Percentiles rank a stretch among this genome's conserved stretches.
These are phyloP conservation scores for Etheostoma nigrum DNA, from an alignment of 2,797 vertebrate genomes.

Conservation along the genomic window DNA sequence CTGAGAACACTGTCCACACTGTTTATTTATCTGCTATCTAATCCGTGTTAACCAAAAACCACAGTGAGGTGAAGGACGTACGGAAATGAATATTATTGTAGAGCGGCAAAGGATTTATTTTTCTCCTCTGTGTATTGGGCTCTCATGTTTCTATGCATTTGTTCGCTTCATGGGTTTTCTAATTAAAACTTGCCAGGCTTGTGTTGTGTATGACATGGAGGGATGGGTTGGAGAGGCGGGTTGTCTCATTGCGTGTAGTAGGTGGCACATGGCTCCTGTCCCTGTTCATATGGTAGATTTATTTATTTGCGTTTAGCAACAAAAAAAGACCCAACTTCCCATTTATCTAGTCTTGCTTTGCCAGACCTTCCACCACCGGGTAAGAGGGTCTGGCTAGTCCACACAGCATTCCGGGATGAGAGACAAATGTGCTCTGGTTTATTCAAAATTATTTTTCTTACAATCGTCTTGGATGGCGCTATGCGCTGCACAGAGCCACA, in stretches of 20 bases:
- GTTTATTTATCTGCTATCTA: constrained; percentile 79
- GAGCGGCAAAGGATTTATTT: constrained; percentile 72
- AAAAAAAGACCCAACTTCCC: constrained; percentile 21
- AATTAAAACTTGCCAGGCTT: constrained; percentile 72
- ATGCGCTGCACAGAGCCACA: too few species aligned
- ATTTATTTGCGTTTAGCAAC: too few species aligned
- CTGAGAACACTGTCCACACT: constrained; percentile 53
- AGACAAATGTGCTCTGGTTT: too few species aligned
- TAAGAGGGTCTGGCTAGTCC: too few species aligned
- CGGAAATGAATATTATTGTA: constrained; percentile 75
- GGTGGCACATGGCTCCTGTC: constrained; percentile 19
- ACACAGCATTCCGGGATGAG: too few species aligned
- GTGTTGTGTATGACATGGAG: constrained; percentile 64
- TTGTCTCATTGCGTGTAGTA: constrained; percentile 47
- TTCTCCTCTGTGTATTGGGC: constrained; percentile 66
- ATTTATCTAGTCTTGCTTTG: too few species aligned
- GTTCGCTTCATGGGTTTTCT: constrained; percentile 78
- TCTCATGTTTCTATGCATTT: constrained; percentile 73
- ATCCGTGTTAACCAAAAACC: constrained; percentile 78
- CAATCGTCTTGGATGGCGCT: too few species aligned
- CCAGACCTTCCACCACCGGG: too few species aligned
- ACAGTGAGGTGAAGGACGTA: constrained; percentile 73
- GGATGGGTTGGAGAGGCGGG: constrained; percentile 42
- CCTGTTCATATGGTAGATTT: constrained; percentile 34
- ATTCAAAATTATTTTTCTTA: too few species aligned